Conservation (phyloP, 2,797 vertebrate species). For the Microhierax caerulescens region DNA sequence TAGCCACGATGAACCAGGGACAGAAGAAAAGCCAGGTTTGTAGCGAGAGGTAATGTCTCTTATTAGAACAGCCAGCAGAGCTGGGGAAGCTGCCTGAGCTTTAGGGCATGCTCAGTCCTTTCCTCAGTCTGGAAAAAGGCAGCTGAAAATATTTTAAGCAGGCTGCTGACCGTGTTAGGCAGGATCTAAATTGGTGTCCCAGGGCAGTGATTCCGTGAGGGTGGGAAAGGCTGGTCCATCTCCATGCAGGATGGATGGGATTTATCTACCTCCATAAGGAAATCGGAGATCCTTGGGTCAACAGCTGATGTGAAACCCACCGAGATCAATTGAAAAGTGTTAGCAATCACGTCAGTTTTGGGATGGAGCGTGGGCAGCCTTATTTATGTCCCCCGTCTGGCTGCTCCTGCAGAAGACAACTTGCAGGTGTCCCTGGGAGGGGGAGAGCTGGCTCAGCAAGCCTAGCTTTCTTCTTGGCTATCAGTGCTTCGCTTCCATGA, state of each 20-base stretch:
- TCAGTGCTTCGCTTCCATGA: conserved; percentile 30
- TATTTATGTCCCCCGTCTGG: background rate
- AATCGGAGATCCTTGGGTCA: background rate
- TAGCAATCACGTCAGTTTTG: background rate
- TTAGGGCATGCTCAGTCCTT: background rate
- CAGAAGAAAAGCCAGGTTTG: background rate
- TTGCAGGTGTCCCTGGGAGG: conserved; percentile 25
- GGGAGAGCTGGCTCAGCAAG: background rate
- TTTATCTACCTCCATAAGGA: background rate
- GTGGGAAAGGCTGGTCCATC: background rate
- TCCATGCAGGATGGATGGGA: accelerated
- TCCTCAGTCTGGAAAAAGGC: background rate
- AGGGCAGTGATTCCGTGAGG: accelerated
- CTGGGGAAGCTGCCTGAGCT: background rate
- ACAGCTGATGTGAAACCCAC: background rate
- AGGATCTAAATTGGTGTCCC: background rate
- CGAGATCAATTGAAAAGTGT: accelerated
- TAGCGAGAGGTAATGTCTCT: background rate
- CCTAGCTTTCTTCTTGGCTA: background rate
- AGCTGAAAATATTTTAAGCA: background rate
- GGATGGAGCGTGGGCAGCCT: background rate
- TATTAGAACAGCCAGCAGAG: background rate
- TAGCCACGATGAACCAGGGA: background rate
- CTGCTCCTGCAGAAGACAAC: background rate
- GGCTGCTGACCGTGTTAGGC: accelerated